Evolutionary conservation across 2,888 invertebrate genomes (phyloP).

Genomic region (Epistrophe eligans): DNA sequence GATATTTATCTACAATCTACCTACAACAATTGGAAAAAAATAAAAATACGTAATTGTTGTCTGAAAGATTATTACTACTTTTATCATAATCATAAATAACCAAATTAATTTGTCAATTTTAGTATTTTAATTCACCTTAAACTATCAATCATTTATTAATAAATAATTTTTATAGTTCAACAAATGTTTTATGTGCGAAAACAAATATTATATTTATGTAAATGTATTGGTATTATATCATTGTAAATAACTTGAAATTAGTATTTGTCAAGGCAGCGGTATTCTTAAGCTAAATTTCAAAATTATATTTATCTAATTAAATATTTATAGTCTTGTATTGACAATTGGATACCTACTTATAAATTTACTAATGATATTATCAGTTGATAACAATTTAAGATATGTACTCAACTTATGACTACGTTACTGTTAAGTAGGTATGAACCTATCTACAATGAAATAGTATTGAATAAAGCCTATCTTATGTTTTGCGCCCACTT

Average conservation of each 20-base stretch:
- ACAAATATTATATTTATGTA: background rate
- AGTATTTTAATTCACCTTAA: too few relatives aligned
- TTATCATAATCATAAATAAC: too few relatives aligned
- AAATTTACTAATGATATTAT: background rate
- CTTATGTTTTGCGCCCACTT: background rate
- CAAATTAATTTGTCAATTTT: background rate
- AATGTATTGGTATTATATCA: background rate
- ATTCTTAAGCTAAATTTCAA: background rate
- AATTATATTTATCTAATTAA: background rate
- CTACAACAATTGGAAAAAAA: too few relatives aligned
- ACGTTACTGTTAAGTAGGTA: background rate
- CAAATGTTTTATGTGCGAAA: background rate
- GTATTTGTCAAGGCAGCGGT: background rate
- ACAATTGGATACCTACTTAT: background rate
- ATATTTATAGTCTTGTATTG: background rate
- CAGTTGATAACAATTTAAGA: background rate
- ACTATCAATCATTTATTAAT: background rate
- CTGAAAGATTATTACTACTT: too few relatives aligned
- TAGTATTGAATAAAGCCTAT: too few relatives aligned
- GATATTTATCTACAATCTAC: too few relatives aligned
- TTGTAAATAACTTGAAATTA: conserved; percentile 2
- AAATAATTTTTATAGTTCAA: background rate
- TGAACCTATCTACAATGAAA: background rate
- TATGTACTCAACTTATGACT: background rate
- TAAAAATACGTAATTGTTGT: too few relatives aligned